Evolutionary conservation across 2,113 vertebrate genomes (phyloP).

Genomic region (Copsychus sechellarum): DNA sequence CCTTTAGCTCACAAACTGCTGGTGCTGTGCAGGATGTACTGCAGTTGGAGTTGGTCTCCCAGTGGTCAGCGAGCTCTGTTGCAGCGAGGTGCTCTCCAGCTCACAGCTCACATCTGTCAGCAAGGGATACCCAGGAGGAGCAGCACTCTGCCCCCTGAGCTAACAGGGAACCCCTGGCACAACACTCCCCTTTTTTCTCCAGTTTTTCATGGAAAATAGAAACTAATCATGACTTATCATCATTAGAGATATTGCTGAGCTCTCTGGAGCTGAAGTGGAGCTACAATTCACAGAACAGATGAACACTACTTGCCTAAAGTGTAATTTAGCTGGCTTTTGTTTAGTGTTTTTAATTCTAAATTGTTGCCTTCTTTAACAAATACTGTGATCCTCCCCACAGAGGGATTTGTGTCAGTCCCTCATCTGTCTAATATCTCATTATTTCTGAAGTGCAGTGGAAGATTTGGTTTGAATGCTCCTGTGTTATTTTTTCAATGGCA

Average conservation of each 20-base stretch:
- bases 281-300: background rate
- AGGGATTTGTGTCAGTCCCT: background rate
- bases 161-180: background rate
- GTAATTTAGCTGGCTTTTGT: background rate
- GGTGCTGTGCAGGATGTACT: background rate
- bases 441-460: background rate
- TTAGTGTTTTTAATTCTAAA: background rate
- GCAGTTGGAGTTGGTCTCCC: background rate
- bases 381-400: background rate
- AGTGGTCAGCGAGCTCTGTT: background rate
- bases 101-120: too few species aligned
- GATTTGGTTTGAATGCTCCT: background rate
- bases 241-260: background rate
- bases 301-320: background rate
- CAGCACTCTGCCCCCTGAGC: background rate
- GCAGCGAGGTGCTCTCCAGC: background rate
- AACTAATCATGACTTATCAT: background rate
- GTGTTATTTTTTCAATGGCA: background rate
- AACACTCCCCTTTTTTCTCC: background rate
- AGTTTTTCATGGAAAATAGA: background rate
- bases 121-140: background rate
- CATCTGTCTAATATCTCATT: background rate
- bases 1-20: background rate
- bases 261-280: rapidly evolving
- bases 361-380: background rate